Conservation (phyloP, 2,113 vertebrate genomes). For the Lanius collurio region DNA sequence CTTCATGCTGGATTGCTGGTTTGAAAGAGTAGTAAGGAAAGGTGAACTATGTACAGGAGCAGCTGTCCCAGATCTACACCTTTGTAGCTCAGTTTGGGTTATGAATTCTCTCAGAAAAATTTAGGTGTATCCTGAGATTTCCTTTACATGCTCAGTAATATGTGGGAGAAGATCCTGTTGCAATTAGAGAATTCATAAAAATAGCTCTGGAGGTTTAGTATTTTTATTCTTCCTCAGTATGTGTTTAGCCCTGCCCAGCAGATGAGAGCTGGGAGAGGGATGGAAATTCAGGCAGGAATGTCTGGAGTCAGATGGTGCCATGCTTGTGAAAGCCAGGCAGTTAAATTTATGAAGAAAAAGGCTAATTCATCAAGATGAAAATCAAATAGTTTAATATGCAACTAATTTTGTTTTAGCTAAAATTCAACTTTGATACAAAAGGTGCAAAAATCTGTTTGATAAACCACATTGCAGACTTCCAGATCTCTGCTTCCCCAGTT, state of each 20-base stretch:
- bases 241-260: neutral
- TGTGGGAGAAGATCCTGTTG: neutral
- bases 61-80: neutral
- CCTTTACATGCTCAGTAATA: neutral
- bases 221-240: neutral
- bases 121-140: neutral
- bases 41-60: neutral
- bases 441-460: neutral
- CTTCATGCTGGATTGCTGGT: neutral
- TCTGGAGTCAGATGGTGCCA: fast-evolving
- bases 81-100: neutral
- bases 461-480: neutral
- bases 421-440: neutral
- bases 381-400: neutral
- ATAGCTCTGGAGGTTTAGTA: neutral
- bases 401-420: neutral
- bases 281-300: neutral
- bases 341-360: neutral
- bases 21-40: neutral
- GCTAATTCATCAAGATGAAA: neutral
- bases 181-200: neutral
- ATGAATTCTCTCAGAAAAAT: neutral
- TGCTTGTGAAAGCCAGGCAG: neutral
- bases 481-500: neutral
- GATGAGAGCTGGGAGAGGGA: neutral